These are phyloP conservation scores for Aphaenogaster ashmeadi DNA, from an alignment of 1,140 invertebrate genomes.

Conservation along the genomic window DNA sequence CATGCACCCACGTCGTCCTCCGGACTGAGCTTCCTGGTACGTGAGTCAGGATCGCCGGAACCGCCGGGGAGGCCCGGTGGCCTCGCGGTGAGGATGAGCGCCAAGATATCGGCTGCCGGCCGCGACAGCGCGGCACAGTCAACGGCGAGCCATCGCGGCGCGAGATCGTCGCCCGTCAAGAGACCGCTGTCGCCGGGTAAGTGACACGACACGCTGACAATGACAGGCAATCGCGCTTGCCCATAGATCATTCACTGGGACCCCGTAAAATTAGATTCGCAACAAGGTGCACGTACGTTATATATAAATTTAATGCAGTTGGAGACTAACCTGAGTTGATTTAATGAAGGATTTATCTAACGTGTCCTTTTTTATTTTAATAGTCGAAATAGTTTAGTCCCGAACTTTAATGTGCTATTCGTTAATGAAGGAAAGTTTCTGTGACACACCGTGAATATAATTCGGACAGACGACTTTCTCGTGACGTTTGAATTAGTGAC, in stretches of 20 bases:
- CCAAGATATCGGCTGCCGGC: slow-evolving; percentile 77
- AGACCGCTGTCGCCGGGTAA: slow-evolving; percentile 72
- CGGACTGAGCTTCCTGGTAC: slow-evolving; percentile 76
- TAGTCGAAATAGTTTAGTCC: neutral
- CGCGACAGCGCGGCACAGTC: slow-evolving; percentile 74
- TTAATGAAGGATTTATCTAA: neutral
- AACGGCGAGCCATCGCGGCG: slow-evolving; percentile 76
- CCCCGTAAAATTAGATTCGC: slow-evolving; percentile 20
- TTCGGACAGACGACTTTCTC: neutral
- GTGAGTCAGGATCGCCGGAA: slow-evolving; percentile 79
- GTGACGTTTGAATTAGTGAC: slow-evolving; percentile 1
- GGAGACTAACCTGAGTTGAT: neutral
- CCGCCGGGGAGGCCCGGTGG: slow-evolving; percentile 26
- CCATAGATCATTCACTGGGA: neutral
- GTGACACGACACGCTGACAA: slow-evolving; percentile 26
- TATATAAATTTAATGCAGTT: neutral
- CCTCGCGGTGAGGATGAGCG: slow-evolving; percentile 77
- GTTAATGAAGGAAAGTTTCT: neutral
- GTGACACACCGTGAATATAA: neutral
- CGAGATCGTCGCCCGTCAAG: slow-evolving; percentile 68
- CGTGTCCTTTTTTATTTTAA: neutral
- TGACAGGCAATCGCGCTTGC: neutral
- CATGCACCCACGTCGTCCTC: slow-evolving; percentile 74
- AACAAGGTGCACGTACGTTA: neutral
- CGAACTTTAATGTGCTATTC: neutral